These are phyloP conservation scores for Channa argus DNA, from an alignment of 2,113 vertebrate genomes.

Conservation along the genomic window DNA sequence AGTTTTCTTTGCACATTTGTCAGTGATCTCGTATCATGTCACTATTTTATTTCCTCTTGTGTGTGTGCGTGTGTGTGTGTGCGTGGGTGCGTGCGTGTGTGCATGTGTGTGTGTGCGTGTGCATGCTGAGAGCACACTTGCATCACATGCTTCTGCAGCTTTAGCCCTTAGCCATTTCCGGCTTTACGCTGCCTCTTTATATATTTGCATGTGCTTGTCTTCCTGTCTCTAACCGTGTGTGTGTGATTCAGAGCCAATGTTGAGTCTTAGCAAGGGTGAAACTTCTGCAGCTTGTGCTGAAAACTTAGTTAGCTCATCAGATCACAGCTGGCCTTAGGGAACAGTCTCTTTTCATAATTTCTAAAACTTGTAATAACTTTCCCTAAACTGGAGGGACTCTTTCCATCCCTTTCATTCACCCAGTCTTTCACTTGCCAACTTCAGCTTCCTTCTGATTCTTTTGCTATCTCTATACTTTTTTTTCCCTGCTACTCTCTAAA, in stretches of 20 bases:
- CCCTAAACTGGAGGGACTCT: background rate
- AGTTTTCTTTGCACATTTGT: constrained; percentile 15
- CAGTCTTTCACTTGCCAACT: background rate
- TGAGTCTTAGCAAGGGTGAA: background rate
- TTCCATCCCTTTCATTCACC: background rate
- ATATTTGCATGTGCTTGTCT: background rate
- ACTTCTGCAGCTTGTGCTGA: constrained; percentile 3
- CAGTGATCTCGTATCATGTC: constrained; percentile 23
- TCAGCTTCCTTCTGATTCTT: background rate
- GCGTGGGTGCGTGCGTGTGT: constrained; percentile 9
- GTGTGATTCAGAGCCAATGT: background rate
- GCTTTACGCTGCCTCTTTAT: background rate
- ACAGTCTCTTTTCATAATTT: constrained; percentile 15
- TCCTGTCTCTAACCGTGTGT: background rate
- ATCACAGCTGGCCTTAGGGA: constrained; percentile 8
- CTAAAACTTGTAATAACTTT: background rate
- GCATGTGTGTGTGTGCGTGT: background rate
- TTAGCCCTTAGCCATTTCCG: background rate
- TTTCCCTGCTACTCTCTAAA: constrained; percentile 4
- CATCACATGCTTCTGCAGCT: constrained; percentile 21
- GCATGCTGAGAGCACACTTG: constrained; percentile 4
- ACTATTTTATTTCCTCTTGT: constrained; percentile 4
- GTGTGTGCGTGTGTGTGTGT: constrained; percentile 4
- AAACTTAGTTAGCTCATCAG: constrained; percentile 6
- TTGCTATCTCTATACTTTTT: constrained; percentile 9